Evolutionary conservation across 2,113 vertebrate genomes (phyloP).

Genomic region (Pteruthius melanotis): DNA sequence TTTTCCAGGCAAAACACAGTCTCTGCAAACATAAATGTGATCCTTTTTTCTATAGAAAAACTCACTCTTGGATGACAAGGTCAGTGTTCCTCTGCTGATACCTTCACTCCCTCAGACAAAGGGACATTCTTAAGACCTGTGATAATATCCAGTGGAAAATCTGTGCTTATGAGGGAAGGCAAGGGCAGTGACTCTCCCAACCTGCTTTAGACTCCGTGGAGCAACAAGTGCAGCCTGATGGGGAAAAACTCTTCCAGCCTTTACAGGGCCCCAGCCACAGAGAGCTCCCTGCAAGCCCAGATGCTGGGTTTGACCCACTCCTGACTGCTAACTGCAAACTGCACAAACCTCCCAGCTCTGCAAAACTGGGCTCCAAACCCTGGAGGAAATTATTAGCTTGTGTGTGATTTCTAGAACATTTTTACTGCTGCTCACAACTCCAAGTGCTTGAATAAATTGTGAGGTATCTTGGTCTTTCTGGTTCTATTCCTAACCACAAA

Average conservation of each 20-base stretch:
- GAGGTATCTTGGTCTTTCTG: not conserved
- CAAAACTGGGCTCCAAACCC: not conserved
- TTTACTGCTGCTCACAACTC: not conserved
- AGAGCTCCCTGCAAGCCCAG: not conserved
- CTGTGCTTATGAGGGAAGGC: not conserved
- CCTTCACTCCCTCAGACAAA: not conserved
- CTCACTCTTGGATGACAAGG: not conserved
- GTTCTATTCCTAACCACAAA: conserved; percentile 10
- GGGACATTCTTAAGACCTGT: not conserved
- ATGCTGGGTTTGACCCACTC: not conserved
- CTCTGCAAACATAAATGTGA: not conserved
- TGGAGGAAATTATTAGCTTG: not conserved
- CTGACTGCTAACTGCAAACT: not conserved
- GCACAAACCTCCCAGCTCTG: not conserved
- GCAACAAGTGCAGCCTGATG: not conserved
- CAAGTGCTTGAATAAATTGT: not conserved
- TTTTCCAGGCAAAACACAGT: not conserved
- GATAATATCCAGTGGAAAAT: not conserved
- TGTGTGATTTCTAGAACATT: not conserved
- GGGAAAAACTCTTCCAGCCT: not conserved
- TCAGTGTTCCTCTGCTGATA: not conserved
- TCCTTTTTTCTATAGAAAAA: not conserved
- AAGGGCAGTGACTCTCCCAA: not conserved
- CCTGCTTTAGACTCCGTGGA: not conserved
- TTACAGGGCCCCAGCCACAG: not conserved